These are phyloP conservation scores for Rhodeus uyekii DNA, from an alignment of 2,797 vertebrate genomes.

Conservation along the genomic window DNA sequence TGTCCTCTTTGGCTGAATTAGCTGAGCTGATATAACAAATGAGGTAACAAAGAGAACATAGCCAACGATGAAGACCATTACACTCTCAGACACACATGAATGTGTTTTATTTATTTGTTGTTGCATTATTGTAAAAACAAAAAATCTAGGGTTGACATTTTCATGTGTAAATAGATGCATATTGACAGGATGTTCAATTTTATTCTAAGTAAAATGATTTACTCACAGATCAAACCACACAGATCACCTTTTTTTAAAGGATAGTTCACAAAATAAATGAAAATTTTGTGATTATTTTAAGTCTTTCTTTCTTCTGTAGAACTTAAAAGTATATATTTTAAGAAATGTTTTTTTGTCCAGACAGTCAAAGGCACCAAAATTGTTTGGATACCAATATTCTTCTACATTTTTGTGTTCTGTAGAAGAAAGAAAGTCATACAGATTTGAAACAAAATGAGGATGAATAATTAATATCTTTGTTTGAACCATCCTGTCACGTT, in stretches of 20 bases:
- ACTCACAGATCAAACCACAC: no score
- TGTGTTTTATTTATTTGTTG: background rate
- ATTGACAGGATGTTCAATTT: background rate
- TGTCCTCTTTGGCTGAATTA: background rate
- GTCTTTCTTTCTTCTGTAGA: background rate
- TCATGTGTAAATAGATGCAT: background rate
- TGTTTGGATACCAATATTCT: background rate
- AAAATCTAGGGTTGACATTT: background rate
- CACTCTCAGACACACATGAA: background rate
- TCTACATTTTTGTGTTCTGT: background rate
- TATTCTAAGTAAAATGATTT: background rate
- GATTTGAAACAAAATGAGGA: background rate
- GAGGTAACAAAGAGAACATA: background rate
- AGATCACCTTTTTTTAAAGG: no score
- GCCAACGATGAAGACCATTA: background rate
- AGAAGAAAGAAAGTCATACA: no score
- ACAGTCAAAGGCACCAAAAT: no score
- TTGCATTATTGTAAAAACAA: background rate
- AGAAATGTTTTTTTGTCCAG: no score
- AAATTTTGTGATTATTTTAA: background rate
- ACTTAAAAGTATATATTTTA: no score
- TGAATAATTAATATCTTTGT: background rate
- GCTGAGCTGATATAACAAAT: constrained; percentile 24
- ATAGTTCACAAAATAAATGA: background rate
- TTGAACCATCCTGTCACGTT: background rate